Evolutionary conservation across 1,140 invertebrate genomes (phyloP).

Genomic region (Asobara japonica): DNA sequence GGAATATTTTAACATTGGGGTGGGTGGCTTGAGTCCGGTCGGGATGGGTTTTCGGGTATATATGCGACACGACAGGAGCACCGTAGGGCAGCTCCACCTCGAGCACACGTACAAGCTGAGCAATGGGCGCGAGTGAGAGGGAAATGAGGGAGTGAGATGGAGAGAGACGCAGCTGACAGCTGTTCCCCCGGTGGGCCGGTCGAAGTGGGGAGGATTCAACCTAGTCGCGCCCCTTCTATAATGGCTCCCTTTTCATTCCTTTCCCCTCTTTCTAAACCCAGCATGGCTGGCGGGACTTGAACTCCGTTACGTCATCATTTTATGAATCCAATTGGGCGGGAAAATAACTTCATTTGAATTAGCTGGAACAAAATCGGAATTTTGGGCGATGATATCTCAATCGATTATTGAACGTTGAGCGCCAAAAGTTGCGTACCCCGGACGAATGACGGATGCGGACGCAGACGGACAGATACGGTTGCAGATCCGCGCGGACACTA

Average conservation of each 20-base stretch:
- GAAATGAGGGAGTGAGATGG: constrained; percentile 40
- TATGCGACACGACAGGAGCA: constrained; percentile 35
- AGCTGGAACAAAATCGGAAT: too few species aligned
- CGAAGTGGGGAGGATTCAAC: constrained; percentile 66
- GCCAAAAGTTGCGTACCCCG: too few species aligned
- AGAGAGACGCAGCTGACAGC: constrained; percentile 64
- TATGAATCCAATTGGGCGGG: background rate
- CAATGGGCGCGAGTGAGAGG: constrained; percentile 47
- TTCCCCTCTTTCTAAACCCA: constrained; percentile 60
- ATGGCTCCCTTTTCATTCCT: constrained; percentile 67
- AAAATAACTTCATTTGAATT: background rate
- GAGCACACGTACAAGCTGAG: constrained; percentile 33
- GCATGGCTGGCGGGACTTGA: constrained; percentile 61
- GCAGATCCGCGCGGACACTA: too few species aligned
- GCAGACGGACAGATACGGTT: too few species aligned
- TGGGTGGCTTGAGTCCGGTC: constrained; percentile 55
- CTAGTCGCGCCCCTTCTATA: constrained; percentile 69
- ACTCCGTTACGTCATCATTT: constrained; percentile 38
- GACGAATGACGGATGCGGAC: too few species aligned
- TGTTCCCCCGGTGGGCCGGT: constrained; percentile 67
- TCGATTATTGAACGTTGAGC: too few species aligned
- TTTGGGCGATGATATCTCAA: too few species aligned
- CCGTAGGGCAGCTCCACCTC: constrained; percentile 33
- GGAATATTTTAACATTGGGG: constrained; percentile 66
- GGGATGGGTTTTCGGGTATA: constrained; percentile 37